phyloP scores from a whole-genome alignment of 2,797 vertebrate genomes.

The Ispidina lecontei region DNA sequence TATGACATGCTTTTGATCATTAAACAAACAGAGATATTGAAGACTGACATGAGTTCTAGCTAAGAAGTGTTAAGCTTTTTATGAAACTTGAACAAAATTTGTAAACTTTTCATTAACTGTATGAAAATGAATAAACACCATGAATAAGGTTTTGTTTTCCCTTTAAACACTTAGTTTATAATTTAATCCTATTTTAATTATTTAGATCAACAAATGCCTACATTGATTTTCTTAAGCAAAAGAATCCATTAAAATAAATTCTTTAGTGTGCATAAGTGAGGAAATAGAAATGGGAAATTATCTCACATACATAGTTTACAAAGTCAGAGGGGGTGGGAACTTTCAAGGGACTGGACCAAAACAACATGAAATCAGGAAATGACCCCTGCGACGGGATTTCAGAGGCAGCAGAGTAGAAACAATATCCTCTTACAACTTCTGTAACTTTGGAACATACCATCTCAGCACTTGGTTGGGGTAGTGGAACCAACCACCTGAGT shows the following conservation, averaged over 20 bases:
- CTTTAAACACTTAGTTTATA: not conserved
- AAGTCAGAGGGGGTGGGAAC: conserved; percentile 48
- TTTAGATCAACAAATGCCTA: not conserved
- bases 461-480: conserved; percentile 50
- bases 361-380: conserved; percentile 87
- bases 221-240: conserved; percentile 22
- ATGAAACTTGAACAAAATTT: not conserved
- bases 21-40: not conserved
- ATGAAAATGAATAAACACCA: not conserved
- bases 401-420: conserved; percentile 78
- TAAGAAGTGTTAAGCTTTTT: not conserved
- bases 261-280: not conserved
- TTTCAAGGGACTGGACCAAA: conserved; percentile 69
- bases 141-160: not conserved
- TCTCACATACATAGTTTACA: conserved; percentile 1
- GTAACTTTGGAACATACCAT: conserved; percentile 82
- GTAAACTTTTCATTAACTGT: not conserved
- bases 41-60: not conserved
- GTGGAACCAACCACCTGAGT: conserved; percentile 30
- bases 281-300: conserved; percentile 16
- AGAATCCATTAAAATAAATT: conserved; percentile 8
- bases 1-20: not conserved
- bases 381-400: conserved; percentile 80
- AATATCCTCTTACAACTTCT: conserved; percentile 86
- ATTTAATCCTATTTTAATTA: not conserved